Evolutionary conservation across 2,888 invertebrate species (phyloP), one percentile per base, ranked within the genome.

Genomic region (Sphecodes monilicornis): DNA sequence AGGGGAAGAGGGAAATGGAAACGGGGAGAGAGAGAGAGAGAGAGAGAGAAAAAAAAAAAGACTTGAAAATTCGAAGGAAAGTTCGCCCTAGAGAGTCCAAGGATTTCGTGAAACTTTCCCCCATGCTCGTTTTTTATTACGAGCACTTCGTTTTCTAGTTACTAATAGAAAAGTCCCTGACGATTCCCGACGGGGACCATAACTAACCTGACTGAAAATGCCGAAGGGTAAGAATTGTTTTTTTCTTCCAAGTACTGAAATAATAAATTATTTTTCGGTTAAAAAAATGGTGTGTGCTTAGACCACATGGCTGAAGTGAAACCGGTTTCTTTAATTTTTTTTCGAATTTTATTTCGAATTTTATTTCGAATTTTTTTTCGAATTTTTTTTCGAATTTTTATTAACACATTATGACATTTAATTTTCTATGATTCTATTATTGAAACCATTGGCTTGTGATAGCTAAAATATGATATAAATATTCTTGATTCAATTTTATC

Each of bases 41-140:
- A 29, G 60, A 6, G n/a, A 18, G 32, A 29, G 64, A 26, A 13
- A 3, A 18, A 22, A 32, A 5, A 3, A 54, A 10, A 69, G 26
- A 36, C 29, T 77, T n/a, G n/a, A 66, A 73, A 73, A 78, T 66
- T 73, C 41, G 46, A 66, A 29, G 69, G 29, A 26, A 66, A 68
- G n/a, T 66, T 60, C n/a, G 39, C 43, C 29, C 2, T 22, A 3
- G 64, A 39, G n/a, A 39, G 60, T 54, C 57, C 71, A 41, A 82
- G 75, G 66, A 82, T 81, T 43, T n/a, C 50, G 18, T 29, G 60
- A 46, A 83, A 78, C n/a, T 82, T 81, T 74, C 18, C 50, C n/a
- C 39, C 22, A 22, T 16, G 18, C 39, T 69, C 41, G 11, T 60
- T 41, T 29, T 43, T 70, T 43, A 10, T 6, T 39, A 13, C 57